Conservation (phyloP, 1,140 invertebrate genomes). For the Zaprionus lachaisei region DNA sequence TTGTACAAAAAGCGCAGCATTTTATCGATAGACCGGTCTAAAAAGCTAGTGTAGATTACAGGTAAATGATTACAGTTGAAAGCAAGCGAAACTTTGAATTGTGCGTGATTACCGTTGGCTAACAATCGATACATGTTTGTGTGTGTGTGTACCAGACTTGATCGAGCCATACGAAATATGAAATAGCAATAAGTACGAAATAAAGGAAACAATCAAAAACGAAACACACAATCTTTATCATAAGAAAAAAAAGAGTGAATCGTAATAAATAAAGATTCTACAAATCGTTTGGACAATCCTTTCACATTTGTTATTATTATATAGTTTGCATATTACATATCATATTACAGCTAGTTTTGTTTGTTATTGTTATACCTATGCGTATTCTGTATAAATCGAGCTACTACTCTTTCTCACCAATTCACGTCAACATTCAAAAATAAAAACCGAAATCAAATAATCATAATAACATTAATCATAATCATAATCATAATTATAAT, state of each 20-base stretch:
- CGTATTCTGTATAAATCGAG: constrained; percentile 30
- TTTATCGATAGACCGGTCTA: not conserved
- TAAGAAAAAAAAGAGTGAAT: not conserved
- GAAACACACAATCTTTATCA: not conserved
- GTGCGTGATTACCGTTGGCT: constrained; percentile 29
- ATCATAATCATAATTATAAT: not conserved
- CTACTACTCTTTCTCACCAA: constrained; percentile 25
- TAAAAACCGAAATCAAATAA: constrained; percentile 17
- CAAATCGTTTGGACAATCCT: constrained; percentile 48
- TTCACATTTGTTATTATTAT: constrained; percentile 56
- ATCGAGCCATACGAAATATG: not conserved
- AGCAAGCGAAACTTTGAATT: constrained; percentile 17
- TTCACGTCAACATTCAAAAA: constrained; percentile 27
- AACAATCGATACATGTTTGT: constrained; percentile 31
- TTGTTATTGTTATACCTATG: constrained; percentile 22
- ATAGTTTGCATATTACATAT: constrained; percentile 47
- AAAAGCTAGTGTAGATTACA: not conserved
- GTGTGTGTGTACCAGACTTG: constrained; percentile 10
- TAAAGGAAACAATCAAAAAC: not conserved
- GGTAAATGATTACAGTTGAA: constrained; percentile 11
- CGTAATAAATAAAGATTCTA: constrained; percentile 49
- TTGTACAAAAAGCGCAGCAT: constrained; percentile 61
- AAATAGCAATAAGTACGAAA: not conserved
- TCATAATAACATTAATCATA: constrained; percentile 13
- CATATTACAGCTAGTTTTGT: constrained; percentile 32